These are phyloP conservation scores for Eurosta solidaginis DNA, from an alignment of 1,140 invertebrate genomes.

Conservation along the genomic window DNA sequence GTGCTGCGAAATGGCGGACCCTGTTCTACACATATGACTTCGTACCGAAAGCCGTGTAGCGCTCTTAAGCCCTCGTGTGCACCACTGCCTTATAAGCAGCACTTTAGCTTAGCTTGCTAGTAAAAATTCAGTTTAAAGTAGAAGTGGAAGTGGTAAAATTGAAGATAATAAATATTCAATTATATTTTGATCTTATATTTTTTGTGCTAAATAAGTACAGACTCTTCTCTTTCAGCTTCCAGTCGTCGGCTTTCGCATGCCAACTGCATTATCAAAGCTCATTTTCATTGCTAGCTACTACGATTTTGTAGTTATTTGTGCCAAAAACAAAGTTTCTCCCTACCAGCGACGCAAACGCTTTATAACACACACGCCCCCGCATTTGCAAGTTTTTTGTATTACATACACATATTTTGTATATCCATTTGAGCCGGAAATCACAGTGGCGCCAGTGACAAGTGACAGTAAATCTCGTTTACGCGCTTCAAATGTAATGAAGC, in stretches of 20 bases:
- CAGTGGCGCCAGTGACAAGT: slow-evolving; percentile 25
- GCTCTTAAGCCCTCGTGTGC: no score
- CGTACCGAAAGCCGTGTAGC: no score
- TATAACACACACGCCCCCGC: neutral
- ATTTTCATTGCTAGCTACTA: neutral
- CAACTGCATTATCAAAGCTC: slow-evolving; percentile 11
- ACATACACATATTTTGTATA: neutral
- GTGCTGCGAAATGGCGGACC: no score
- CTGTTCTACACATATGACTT: no score
- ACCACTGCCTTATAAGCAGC: neutral
- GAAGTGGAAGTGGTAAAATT: neutral
- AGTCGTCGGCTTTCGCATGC: neutral
- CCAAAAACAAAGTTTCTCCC: neutral
- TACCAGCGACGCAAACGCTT: neutral
- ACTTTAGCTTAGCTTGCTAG: neutral
- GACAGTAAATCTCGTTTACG: slow-evolving; percentile 27
- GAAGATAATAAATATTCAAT: slow-evolving; percentile 20
- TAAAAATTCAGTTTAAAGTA: neutral
- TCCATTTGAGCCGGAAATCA: slow-evolving; percentile 1
- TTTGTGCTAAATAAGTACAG: no score
- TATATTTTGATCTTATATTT: neutral
- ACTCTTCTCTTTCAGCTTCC: neutral
- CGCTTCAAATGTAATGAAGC: slow-evolving; percentile 28
- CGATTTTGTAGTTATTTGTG: neutral
- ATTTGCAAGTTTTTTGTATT: neutral